phyloP scores from a whole-genome alignment of 1,140 invertebrate genomes.

The Stratiolaelaps scimitus region DNA sequence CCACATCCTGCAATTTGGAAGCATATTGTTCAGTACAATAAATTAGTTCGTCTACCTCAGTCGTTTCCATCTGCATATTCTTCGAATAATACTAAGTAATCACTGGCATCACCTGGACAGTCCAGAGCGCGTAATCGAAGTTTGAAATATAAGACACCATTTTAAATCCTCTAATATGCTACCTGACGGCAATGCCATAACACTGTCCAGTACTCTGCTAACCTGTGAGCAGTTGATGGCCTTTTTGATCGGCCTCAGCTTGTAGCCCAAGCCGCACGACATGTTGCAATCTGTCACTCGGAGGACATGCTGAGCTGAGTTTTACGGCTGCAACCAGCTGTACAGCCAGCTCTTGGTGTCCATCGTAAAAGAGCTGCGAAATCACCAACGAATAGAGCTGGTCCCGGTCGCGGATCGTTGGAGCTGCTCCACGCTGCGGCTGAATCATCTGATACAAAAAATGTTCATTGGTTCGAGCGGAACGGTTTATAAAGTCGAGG shows the following conservation, averaged over 20 bases:
- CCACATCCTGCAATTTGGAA: slow-evolving; percentile 12
- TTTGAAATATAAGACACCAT: too few relatives aligned
- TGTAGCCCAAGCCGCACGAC: slow-evolving; percentile 71
- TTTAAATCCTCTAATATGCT: too few relatives aligned
- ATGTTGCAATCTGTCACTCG: slow-evolving; percentile 77
- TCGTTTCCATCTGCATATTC: slow-evolving; percentile 30
- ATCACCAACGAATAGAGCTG: slow-evolving; percentile 30
- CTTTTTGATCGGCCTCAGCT: slow-evolving; percentile 56
- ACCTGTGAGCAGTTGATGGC: slow-evolving; percentile 27
- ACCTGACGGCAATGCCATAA: neutral
- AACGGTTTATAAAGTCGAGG: neutral
- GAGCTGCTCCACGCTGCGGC: slow-evolving; percentile 21
- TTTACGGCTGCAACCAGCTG: slow-evolving; percentile 64
- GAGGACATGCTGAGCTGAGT: slow-evolving; percentile 79
- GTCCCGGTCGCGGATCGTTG: slow-evolving; percentile 30
- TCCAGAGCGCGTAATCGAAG: too few relatives aligned
- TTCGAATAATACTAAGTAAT: slow-evolving; percentile 27
- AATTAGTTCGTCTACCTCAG: slow-evolving; percentile 33
- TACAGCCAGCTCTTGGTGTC: slow-evolving; percentile 73
- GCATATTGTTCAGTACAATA: slow-evolving; percentile 26
- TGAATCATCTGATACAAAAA: slow-evolving; percentile 29
- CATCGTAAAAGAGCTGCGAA: slow-evolving; percentile 73
- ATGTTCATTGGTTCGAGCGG: slow-evolving; percentile 27
- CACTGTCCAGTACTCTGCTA: slow-evolving; percentile 10
- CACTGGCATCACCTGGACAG: too few relatives aligned